These are phyloP conservation scores for Macropus fuliginosus DNA, from an alignment of 2,797 vertebrate genomes.

Conservation along the genomic window DNA sequence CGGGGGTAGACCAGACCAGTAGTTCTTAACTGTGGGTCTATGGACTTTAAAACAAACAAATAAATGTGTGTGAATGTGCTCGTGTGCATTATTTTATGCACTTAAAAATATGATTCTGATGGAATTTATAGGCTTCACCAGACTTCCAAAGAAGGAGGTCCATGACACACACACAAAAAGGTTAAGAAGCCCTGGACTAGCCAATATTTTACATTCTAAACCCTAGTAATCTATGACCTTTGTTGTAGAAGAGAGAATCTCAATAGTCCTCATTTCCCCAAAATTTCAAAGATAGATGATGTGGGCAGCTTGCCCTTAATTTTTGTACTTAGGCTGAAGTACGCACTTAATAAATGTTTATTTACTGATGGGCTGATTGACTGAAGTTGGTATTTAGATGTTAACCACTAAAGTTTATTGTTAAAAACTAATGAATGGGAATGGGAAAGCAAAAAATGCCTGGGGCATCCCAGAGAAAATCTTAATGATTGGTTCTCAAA, in stretches of 20 bases:
- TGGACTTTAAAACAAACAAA: not conserved
- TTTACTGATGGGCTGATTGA: not conserved
- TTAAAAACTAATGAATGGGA: not conserved
- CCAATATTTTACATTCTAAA: not conserved
- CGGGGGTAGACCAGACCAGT: not conserved
- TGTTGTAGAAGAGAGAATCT: not conserved
- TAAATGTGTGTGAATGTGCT: not conserved
- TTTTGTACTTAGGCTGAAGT: not conserved
- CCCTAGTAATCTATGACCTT: not conserved
- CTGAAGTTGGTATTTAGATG: not conserved
- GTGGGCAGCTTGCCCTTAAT: not conserved
- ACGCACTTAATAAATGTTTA: not conserved
- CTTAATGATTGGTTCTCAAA: not conserved
- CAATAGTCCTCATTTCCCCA: not conserved
- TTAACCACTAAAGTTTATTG: not conserved
- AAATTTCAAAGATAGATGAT: not conserved
- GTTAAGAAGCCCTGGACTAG: not conserved
- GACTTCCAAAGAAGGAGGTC: not conserved
- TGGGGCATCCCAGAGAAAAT: not conserved
- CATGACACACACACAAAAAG: not conserved
- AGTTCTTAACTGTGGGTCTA: not conserved
- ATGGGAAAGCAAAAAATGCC: not conserved
- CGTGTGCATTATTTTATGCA: not conserved
- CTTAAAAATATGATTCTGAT: not conserved
- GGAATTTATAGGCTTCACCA: not conserved